Conservation (phyloP, 2,888 invertebrate species). For the Orgyia antiqua region DNA sequence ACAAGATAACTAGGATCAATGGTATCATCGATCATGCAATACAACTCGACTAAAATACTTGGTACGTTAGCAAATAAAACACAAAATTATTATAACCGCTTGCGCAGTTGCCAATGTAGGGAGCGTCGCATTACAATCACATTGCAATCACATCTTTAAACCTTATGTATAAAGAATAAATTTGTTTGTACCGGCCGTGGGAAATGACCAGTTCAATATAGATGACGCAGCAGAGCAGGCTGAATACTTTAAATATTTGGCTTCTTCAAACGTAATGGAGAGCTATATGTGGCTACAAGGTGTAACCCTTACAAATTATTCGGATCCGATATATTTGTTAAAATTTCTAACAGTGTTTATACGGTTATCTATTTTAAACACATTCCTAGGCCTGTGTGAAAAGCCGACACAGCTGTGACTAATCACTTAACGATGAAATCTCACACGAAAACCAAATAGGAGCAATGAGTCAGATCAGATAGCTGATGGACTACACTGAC, state of each 20-base stretch:
- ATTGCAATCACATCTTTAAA: slow-evolving; percentile 33
- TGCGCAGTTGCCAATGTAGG: slow-evolving; percentile 22
- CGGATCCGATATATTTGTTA: no score
- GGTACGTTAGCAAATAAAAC: slow-evolving; percentile 48
- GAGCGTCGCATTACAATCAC: slow-evolving; percentile 29
- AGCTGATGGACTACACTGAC: slow-evolving; percentile 16
- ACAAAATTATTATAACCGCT: slow-evolving; percentile 42
- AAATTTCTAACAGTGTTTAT: slow-evolving; percentile 19
- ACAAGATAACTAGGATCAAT: background rate
- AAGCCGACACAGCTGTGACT: slow-evolving; percentile 27
- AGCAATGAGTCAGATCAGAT: slow-evolving; percentile 39
- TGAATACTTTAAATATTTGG: slow-evolving; percentile 29
- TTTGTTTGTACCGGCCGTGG: slow-evolving; percentile 35
- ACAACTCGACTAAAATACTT: slow-evolving; percentile 30
- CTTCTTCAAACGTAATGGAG: background rate
- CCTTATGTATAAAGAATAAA: slow-evolving; percentile 23
- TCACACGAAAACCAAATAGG: slow-evolving; percentile 28
- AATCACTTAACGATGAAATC: slow-evolving; percentile 39
- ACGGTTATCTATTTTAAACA: slow-evolving; percentile 22
- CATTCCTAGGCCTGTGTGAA: slow-evolving; percentile 24
- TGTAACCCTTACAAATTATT: slow-evolving; percentile 6
- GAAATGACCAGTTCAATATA: slow-evolving; percentile 32
- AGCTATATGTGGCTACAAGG: background rate
- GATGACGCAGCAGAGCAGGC: slow-evolving; percentile 39
- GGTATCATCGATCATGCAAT: slow-evolving; percentile 24